Evolutionary conservation across 37 sponge, comb jelly and placozoan genomes (phyloP).

Genomic region (Diacarnus erythraeanus): DNA sequence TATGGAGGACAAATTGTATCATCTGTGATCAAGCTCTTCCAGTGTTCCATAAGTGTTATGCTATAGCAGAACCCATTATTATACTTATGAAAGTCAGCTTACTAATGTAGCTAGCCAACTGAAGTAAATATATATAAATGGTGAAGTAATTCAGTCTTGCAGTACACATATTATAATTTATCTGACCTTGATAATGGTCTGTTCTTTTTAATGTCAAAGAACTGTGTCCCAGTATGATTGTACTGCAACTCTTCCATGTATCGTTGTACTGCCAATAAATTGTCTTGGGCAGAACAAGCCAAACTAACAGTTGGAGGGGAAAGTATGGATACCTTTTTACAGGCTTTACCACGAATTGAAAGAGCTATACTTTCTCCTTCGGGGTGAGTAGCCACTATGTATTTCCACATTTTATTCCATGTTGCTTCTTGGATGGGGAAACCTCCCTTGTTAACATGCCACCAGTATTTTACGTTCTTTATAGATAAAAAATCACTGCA

Average conservation of each 20-base stretch:
- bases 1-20: no score
- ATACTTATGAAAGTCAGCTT: no score
- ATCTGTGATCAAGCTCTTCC: no score
- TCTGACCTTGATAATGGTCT: conserved; percentile 77
- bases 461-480: conserved; percentile 61
- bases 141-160: no score
- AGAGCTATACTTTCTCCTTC: conserved; percentile 36
- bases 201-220: conserved; percentile 90
- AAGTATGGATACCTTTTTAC: conserved; percentile 41
- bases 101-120: no score
- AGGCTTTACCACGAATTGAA: conserved; percentile 61
- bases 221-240: conserved; percentile 97
- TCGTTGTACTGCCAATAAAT: conserved; percentile 32
- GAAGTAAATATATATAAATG: no score
- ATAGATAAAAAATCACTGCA: no score
- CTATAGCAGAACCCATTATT: not conserved
- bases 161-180: not conserved
- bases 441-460: conserved; percentile 90
- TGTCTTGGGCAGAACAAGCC: not conserved
- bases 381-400: conserved; percentile 73
- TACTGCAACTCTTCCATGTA: conserved; percentile 74
- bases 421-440: conserved; percentile 79
- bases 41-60: no score
- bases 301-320: conserved; percentile 31
- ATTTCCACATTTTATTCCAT: conserved; percentile 87